Conservation (phyloP, 2,113 vertebrate species). For the Tetrao urogallus region DNA sequence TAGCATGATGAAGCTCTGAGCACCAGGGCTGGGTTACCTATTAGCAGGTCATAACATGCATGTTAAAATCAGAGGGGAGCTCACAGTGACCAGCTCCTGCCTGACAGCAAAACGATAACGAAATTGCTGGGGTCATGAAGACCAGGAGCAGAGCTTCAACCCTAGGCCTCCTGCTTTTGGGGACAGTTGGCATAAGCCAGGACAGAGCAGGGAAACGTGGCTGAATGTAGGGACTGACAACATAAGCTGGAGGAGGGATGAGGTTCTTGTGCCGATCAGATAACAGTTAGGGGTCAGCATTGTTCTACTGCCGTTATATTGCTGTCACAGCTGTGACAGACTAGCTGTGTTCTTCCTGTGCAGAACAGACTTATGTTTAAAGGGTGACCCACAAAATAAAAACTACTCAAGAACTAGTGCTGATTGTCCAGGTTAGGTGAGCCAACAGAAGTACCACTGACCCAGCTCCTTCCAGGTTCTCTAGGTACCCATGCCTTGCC, state of each 20-base stretch:
- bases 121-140: background rate
- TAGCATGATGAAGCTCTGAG: background rate
- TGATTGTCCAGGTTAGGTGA: background rate
- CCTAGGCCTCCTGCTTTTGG: background rate
- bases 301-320: background rate
- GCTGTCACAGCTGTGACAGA: background rate
- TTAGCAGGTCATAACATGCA: background rate
- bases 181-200: background rate
- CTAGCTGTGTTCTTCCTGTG: background rate
- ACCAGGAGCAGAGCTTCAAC: background rate
- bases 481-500: background rate
- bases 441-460: background rate
- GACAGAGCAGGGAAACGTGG: background rate
- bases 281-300: background rate
- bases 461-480: background rate
- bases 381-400: background rate
- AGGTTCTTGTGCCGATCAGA: background rate
- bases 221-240: background rate
- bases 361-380: background rate
- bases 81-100: background rate
- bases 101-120: background rate
- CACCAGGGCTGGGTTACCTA: background rate
- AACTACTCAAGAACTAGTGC: background rate
- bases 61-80: background rate
- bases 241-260: rapidly evolving